Percentiles rank a stretch among this genome's conserved stretches.
Evolutionary conservation across 2,113 vertebrate species (phyloP).

Genomic region (Festucalex cinctus): DNA sequence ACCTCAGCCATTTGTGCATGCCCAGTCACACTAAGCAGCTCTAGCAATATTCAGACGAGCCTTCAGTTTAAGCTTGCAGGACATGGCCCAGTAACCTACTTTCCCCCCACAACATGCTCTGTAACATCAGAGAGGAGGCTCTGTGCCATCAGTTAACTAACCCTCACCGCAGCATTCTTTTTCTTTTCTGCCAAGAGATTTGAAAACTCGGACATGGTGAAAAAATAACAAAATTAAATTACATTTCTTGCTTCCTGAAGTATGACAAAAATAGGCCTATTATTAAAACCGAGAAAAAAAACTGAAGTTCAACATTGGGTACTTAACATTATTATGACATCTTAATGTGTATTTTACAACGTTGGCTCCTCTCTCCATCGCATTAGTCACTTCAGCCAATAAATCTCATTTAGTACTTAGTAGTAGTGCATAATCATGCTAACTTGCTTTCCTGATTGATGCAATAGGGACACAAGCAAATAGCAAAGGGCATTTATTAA

Average conservation of each 20-base stretch:
- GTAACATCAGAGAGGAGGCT: slow-evolving; percentile 77
- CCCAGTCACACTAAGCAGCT: slow-evolving; percentile 80
- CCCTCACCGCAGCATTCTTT: slow-evolving; percentile 48
- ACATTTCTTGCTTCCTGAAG: background rate
- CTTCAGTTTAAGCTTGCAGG: slow-evolving; percentile 85
- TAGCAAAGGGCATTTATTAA: no score
- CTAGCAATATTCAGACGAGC: slow-evolving; percentile 75
- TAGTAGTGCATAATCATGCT: background rate
- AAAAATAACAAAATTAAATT: slow-evolving; percentile 4
- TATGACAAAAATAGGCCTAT: background rate
- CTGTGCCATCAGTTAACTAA: slow-evolving; percentile 83
- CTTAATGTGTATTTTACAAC: background rate
- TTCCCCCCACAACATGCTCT: slow-evolving; percentile 74
- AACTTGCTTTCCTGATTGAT: background rate
- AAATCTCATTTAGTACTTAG: background rate
- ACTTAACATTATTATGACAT: background rate
- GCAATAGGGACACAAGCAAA: background rate
- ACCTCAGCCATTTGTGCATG: slow-evolving; percentile 77
- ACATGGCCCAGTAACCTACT: slow-evolving; percentile 95
- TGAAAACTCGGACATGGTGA: slow-evolving; percentile 32
- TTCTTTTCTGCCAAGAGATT: slow-evolving; percentile 39
- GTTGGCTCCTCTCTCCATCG: background rate
- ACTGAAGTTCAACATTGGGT: background rate
- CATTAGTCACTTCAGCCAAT: background rate
- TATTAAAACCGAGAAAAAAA: background rate